Evolutionary conservation across 2,797 vertebrate genomes (phyloP), one percentile per base, ranked within the genome.

Genomic region (Emydoidea blandingii): DNA sequence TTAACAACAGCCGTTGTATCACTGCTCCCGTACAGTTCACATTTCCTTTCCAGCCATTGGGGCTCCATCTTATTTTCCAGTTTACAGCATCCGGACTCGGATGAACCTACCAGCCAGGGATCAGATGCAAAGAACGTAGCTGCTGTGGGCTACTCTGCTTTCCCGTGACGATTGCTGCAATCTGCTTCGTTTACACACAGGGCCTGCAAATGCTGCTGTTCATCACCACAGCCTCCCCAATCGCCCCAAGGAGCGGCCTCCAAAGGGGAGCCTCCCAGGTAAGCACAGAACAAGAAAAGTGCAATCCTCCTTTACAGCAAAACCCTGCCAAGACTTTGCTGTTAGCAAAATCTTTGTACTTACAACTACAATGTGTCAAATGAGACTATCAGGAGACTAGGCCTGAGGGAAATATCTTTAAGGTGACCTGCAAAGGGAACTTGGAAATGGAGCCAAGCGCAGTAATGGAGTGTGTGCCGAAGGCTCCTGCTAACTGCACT

Each of bases 241-340:
- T 12, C 29, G n/a, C 49, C 34, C 37, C 18, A 7, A 2, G 19
- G 72, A 34, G 23, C 65, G 41, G 81, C 50, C 18, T 37, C 37
- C 81, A 29, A 29, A 56, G n/a, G 4, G 1, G 31, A 44, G 4
- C 34, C 37, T 81, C 41, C 1, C 44, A 8, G 0, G 1, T 2
- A 29, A 59, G 23, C 2, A 1, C 29, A 27, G 76, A 83, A 18
- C 72, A 47, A 47, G 12, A n/a, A 59, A 52, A 41, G 59, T 4
- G 15, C n/a, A 29, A 12, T 25, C 50, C 47, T 44, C n/a, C 54
- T 62, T 79, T 65, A 18, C 2, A 5, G n/a, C 12, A 2, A 29
- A 44, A 15, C 50, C 18, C 44, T 53, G 34, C 74, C 81, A 47
- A 65, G 34, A 50, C 79, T 3, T 15, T 34, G 59, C 44, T 25